Evolutionary conservation across 1,140 invertebrate genomes (phyloP), one percentile per base, ranked within the genome.

Genomic region (Pentalonia nigronervosa): DNA sequence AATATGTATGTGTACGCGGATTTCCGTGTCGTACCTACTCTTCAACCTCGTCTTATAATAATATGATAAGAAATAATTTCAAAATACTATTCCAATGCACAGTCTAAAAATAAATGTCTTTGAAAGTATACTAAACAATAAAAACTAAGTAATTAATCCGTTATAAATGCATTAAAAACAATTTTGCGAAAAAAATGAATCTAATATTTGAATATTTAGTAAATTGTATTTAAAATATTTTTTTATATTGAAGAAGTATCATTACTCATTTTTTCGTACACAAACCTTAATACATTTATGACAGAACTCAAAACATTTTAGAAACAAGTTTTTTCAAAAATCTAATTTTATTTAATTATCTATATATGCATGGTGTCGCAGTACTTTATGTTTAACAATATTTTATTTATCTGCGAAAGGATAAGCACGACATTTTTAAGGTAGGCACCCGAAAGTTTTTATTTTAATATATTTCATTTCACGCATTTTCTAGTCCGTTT

Each of bases 401-500:
- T 60, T 90, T 90, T 36, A 90, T 90, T 60, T 90, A 90, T 90
- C 34, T 90, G 34, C 9, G 17, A 7, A 53, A 50, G 36, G 25
- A 60, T 60, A 56, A 89, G 48, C 87, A 56, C 50, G 34, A 50
- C 0, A 89, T 89, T 89, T 89, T 53, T 41, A 89, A 89, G 50
- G 87, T 56, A 89, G 21, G 4, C 47, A 92, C 90, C 90, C 90
- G 14, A 92, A 92, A 92, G 67, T 83, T 92, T 92, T 76, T 92
- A 92, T 76, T 36, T 25, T 90, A 67, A 20, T 67, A 91, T 76
- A 76, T 92, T 48, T 83, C 90, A 83, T 83, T 48, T 81, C 34
- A 25, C 67, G 67, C 47, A 83, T 92, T 92, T 92, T 92, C 90
- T 92, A 92, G 90, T 92, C 60, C 60, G 90, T 92, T 92, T 92